Percentiles rank a stretch among this genome's conserved stretches.
phyloP scores from a whole-genome alignment of 2,888 invertebrate genomes.

The Penaeus monodon region DNA sequence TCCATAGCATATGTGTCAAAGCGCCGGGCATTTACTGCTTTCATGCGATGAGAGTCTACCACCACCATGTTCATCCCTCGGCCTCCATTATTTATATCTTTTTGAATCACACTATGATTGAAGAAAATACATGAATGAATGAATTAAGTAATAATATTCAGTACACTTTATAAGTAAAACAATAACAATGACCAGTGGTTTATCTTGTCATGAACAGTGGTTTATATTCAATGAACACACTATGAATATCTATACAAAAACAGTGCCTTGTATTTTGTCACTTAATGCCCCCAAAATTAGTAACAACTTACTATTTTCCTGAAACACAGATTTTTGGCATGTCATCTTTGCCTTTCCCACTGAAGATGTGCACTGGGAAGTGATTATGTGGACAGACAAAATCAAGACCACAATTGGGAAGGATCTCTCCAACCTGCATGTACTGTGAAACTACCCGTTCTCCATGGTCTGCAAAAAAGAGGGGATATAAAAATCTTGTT shows the following conservation, averaged over 20 bases:
- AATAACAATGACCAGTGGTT: no score
- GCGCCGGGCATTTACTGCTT: constrained; percentile 71
- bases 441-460: constrained; percentile 27
- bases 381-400: constrained; percentile 69
- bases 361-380: constrained; percentile 72
- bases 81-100: constrained; percentile 72
- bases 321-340: constrained; percentile 73
- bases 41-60: constrained; percentile 70
- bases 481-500: not conserved
- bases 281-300: not conserved
- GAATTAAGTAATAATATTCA: no score
- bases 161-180: no score
- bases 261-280: not conserved
- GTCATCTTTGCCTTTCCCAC: constrained; percentile 72
- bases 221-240: no score
- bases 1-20: constrained; percentile 73
- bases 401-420: constrained; percentile 71
- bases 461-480: constrained; percentile 38
- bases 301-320: constrained; percentile 71
- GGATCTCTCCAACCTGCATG: constrained; percentile 59
- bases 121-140: constrained; percentile 27
- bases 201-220: no score
- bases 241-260: not conserved
- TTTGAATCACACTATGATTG: constrained; percentile 69
- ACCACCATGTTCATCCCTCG: constrained; percentile 74